A percentile compares a stretch with the other conserved stretches of the same genome.
phyloP scores from a whole-genome alignment of 2,113 vertebrate genomes.

The Muntiacus reevesi region DNA sequence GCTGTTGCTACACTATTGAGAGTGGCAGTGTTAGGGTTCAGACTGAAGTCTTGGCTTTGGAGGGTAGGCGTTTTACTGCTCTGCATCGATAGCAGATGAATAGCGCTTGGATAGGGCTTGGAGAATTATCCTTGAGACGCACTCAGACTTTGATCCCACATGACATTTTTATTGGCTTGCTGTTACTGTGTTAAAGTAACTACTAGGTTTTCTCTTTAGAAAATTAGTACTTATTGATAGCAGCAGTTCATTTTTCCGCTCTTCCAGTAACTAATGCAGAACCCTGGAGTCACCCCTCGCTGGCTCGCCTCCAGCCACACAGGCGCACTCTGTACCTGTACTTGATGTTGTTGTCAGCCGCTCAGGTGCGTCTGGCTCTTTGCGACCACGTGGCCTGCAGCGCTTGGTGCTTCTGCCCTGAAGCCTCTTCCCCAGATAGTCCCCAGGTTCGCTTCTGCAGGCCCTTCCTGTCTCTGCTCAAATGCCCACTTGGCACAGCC shows the following conservation, averaged over 20 bases:
- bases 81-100: no score
- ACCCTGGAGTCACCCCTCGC: not conserved
- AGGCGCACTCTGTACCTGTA: accelerated
- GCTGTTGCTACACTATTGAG: accelerated
- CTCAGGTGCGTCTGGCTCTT: not conserved
- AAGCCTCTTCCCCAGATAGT: accelerated
- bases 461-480: accelerated
- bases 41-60: accelerated
- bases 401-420: not conserved
- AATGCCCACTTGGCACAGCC: accelerated
- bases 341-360: accelerated
- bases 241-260: no score
- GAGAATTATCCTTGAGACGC: not conserved
- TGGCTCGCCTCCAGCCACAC: accelerated
- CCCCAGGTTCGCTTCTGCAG: accelerated
- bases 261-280: accelerated
- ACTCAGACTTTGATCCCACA: not conserved
- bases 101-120: no score
- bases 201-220: not conserved
- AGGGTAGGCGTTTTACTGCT: accelerated
- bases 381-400: not conserved
- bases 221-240: accelerated
- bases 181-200: not conserved
- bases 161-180: not conserved
- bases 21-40: accelerated